These are phyloP conservation scores for Drosophila tripunctata DNA, from an alignment of 2,888 invertebrate species.

Conservation along the genomic window DNA sequence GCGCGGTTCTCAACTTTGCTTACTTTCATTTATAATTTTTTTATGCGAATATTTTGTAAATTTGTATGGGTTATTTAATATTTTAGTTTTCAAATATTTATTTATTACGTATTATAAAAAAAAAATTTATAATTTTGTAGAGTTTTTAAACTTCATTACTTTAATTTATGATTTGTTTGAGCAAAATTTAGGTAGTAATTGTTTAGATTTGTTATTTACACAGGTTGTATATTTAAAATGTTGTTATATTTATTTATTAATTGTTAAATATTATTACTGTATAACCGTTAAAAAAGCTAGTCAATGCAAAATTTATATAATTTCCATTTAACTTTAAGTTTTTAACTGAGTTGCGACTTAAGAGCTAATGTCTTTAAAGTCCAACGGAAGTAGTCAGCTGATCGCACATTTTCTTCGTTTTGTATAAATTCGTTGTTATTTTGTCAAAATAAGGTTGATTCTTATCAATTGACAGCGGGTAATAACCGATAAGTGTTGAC, in stretches of 20 bases:
- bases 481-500: conserved; percentile 66
- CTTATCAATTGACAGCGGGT: conserved; percentile 54
- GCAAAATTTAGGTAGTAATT: too few relatives aligned
- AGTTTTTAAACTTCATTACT: too few relatives aligned
- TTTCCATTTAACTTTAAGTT: too few relatives aligned
- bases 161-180: too few relatives aligned
- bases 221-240: too few relatives aligned
- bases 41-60: background rate
- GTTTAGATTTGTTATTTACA: too few relatives aligned
- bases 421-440: conserved; percentile 9
- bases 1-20: background rate
- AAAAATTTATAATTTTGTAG: too few relatives aligned
- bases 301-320: too few relatives aligned
- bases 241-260: too few relatives aligned
- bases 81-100: background rate
- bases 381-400: conserved; percentile 53
- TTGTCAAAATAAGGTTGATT: conserved; percentile 7
- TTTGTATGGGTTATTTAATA: background rate
- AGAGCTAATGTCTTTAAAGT: conserved; percentile 13
- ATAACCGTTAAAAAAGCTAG: too few relatives aligned
- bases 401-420: conserved; percentile 17
- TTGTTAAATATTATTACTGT: too few relatives aligned
- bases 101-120: too few relatives aligned
- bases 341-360: conserved; percentile 19
- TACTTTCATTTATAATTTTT: background rate